These are phyloP conservation scores for Zaprionus lineosus DNA, from an alignment of 2,888 invertebrate species.

Conservation along the genomic window DNA sequence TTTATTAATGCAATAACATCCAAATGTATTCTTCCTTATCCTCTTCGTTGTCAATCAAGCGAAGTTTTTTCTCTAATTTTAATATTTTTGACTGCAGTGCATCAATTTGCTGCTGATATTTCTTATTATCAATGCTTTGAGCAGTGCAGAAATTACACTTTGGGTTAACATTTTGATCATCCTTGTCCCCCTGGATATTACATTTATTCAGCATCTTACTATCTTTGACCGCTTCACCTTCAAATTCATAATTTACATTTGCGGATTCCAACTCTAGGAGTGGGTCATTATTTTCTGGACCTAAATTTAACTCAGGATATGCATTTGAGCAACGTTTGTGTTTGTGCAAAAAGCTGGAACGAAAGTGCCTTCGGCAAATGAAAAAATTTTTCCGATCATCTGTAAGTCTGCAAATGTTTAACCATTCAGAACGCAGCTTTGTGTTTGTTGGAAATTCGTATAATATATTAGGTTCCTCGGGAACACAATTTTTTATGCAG, in stretches of 20 bases:
- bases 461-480: slow-evolving; percentile 6
- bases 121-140: too few species aligned
- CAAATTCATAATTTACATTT: too few species aligned
- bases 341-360: not conserved
- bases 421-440: slow-evolving; percentile 21
- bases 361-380: slow-evolving; percentile 21
- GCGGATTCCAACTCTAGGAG: slow-evolving; percentile 4
- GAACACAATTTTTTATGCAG: slow-evolving; percentile 18
- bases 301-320: slow-evolving; percentile 36
- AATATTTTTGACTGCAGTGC: slow-evolving; percentile 13
- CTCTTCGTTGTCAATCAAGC: not conserved
- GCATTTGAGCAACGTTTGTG: slow-evolving; percentile 10
- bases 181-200: not conserved
- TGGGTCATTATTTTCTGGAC: slow-evolving; percentile 21
- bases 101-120: slow-evolving; percentile 11
- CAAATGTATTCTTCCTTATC: slow-evolving; percentile 36
- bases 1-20: slow-evolving; percentile 42
- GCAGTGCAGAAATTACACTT: too few species aligned
- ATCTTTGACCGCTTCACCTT: too few species aligned
- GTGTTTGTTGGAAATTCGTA: slow-evolving; percentile 30
- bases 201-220: too few species aligned
- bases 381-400: not conserved
- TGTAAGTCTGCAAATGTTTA: slow-evolving; percentile 25
- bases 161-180: not conserved
- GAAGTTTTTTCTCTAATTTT: slow-evolving; percentile 21